Conservation (phyloP, 1,140 invertebrate species). For the Ericerus pela region DNA sequence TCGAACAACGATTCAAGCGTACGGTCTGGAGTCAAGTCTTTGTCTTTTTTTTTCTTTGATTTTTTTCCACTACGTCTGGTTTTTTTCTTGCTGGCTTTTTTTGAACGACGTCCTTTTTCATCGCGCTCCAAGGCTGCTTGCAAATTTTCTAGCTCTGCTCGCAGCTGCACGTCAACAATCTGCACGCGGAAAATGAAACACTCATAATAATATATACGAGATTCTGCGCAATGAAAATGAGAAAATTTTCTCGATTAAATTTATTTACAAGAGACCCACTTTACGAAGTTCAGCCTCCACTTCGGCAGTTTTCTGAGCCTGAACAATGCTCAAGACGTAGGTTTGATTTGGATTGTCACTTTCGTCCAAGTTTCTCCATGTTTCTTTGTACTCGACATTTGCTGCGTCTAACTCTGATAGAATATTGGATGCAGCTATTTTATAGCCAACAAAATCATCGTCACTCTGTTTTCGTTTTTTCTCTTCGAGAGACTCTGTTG, state of each 20-base stretch:
- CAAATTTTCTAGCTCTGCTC: slow-evolving; percentile 62
- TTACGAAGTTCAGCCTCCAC: slow-evolving; percentile 70
- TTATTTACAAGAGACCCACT: slow-evolving; percentile 27
- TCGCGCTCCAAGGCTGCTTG: slow-evolving; percentile 39
- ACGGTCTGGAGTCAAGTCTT: slow-evolving; percentile 85
- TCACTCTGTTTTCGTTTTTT: slow-evolving; percentile 40
- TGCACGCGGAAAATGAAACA: slow-evolving; percentile 4
- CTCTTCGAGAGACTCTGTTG: slow-evolving; percentile 31
- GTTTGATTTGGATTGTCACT: slow-evolving; percentile 46
- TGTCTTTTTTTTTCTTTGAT: slow-evolving; percentile 84
- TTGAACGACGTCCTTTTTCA: slow-evolving; percentile 56
- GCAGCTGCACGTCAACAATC: slow-evolving; percentile 69
- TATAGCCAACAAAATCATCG: slow-evolving; percentile 39
- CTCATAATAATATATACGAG: not conserved
- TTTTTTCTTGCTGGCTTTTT: slow-evolving; percentile 65
- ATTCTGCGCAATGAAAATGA: not conserved
- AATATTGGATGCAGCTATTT: slow-evolving; percentile 36
- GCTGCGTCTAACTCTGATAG: slow-evolving; percentile 34
- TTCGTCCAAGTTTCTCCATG: slow-evolving; percentile 72
- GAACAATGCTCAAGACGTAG: slow-evolving; percentile 66
- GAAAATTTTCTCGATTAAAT: not conserved
- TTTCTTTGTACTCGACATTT: slow-evolving; percentile 45
- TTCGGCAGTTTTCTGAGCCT: slow-evolving; percentile 62
- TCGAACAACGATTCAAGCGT: slow-evolving; percentile 80
- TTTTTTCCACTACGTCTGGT: slow-evolving; percentile 65